Base-by-base conservation (phyloP, 1,140 invertebrate genomes). In the Drosophila triauraria region DNA sequence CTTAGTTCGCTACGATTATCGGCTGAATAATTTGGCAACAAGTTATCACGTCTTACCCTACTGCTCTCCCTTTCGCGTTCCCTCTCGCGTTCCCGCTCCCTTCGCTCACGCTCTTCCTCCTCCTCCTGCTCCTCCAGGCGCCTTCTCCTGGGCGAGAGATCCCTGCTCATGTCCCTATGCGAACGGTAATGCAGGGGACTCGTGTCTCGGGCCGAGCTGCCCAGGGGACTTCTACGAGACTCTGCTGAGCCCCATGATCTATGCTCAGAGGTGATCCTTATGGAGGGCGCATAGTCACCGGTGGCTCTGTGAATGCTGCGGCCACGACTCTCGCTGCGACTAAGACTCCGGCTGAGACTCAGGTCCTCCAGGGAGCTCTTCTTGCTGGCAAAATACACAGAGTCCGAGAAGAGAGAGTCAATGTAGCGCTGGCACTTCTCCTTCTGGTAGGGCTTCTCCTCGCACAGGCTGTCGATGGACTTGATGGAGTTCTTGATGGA, bases 41-140 rank as follows among this genome's bases (percentile, higher is more conserved):
- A 77, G 72, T 82, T 91, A 92, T 92, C 92, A 91, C 92, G 86
- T 91, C 91, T 91, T 90, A 91, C 91, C 90, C 92, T 92, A 91
- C 92, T 92, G 70, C 82, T 92, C 54, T 92, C 85, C 10, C 72
- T 68, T 13, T 92, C 91, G 13, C 54, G 35, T 5, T 92, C 91
- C 56, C 71, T 67, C 15, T 91, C 91, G 5, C 81, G 54, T n/a
- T 57, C 35, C 15, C 54, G 43, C 20, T 65, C 48, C 23, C 51
- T 65, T 12, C 61, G 47, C 54, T 43, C 38, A 4, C 15, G 15
- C 67, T 70, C 67, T 32, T 70, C 67, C 10, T 70, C 47, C 15
- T 69, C 48, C 32, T 70, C 62, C 12, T 69, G 30, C 40, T 70
- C 62, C 30, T 70, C 67, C 3, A 51, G 38, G 12, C 67, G 75